A percentile compares a stretch with the other conserved stretches of the same genome.
Conservation (phyloP, 2,797 vertebrate species). For the Poeciliopsis paucimaculata region DNA sequence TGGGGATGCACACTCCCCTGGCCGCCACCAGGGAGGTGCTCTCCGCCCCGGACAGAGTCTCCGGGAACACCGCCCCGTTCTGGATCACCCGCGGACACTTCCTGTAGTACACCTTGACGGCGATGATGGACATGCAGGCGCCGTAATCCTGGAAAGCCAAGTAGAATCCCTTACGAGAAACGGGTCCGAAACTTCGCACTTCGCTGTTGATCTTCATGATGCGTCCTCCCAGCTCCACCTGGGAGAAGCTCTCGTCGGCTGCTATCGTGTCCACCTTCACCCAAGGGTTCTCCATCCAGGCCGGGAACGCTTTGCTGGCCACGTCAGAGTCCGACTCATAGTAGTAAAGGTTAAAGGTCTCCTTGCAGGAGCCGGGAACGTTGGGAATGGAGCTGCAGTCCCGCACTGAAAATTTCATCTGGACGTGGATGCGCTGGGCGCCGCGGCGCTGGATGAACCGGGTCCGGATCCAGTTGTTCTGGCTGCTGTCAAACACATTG, state of each 20-base stretch:
- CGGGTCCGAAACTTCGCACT: conserved; percentile 93
- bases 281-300: conserved; percentile 99
- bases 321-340: conserved; percentile 90
- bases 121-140: conserved; percentile 96
- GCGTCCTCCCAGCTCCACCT: conserved; percentile 92
- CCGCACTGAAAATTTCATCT: conserved; percentile 96
- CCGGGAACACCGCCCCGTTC: conserved; percentile 91
- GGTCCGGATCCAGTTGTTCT: conserved; percentile 97
- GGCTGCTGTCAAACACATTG: conserved; percentile 93
- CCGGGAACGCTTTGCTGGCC: conserved; percentile 86
- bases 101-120: conserved; percentile 92
- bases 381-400: conserved; percentile 97
- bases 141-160: conserved; percentile 98
- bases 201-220: conserved; percentile 98
- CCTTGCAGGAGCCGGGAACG: conserved; percentile 95
- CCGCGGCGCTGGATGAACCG: conserved; percentile 90
- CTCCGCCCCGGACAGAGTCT: conserved; percentile 93
- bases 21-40: conserved; percentile 94
- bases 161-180: conserved; percentile 92
- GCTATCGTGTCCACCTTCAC: conserved; percentile 97
- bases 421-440: conserved; percentile 94
- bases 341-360: conserved; percentile 97
- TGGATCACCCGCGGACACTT: conserved; percentile 90
- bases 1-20: conserved; percentile 89
- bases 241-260: conserved; percentile 95